Evolutionary conservation across 53 echinoderm and acorn worm species (phyloP), one percentile per base, ranked within the genome.

Genomic region (Echinometra lucunter): DNA sequence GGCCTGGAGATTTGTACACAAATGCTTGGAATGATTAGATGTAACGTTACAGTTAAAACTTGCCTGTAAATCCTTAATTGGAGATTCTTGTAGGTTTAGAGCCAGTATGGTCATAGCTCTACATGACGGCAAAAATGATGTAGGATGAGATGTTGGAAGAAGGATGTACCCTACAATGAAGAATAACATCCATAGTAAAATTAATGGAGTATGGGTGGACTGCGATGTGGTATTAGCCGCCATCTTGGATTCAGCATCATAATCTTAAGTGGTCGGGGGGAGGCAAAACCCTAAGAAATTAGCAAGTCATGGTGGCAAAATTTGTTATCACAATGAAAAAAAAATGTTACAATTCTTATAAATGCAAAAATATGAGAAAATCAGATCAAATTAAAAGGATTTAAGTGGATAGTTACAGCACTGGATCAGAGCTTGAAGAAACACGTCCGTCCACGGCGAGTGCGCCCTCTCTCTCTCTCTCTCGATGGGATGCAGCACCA

Each of bases 201-300:
- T 2, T 19, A 58, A 58, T 2, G 17, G 21, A 18, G 21, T 19
- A 58, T 15, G 58, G 8, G 58, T 58, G 21, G 1, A 32, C 13
- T 11, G 9, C 9, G 2, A 19, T 78, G 35, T 11, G 8, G 35
- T 30, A 10, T 7, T 12, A 40, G 78, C 30, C 78, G 78, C 78
- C 78, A 78, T 78, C 30, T 78, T 78, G 78, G 19, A 78, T 78
- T 78, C 78, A 19, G 78, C 58, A 58, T 58, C 58, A 13, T 15
- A 58, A 58, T 18, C 17, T 78, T n/a, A 4, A 78, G 78, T 78
- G 78, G 78, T 78, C 78, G 28, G 78, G 78, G 78, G 78, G 30
- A 78, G 78, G 78, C 78, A 78, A 78, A 78, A 32, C 78, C 78
- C 40, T 78, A 13, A 32, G 19, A 78, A 78, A 30, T 40, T 78